Conservation (phyloP, 1,140 invertebrate genomes). For the Euschistus heros region DNA sequence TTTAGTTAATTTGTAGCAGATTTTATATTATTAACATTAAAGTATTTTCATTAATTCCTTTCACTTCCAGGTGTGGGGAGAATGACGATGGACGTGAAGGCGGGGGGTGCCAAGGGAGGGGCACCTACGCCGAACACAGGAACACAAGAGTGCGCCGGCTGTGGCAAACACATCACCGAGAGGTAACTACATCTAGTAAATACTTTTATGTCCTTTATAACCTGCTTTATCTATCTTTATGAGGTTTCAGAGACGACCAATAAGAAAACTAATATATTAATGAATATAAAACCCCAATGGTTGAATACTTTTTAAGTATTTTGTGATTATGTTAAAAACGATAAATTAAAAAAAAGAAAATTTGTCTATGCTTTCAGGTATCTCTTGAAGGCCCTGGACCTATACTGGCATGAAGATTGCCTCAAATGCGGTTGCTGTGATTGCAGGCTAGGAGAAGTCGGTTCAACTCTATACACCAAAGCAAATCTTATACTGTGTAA, state of each 20-base stretch:
- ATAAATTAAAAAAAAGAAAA: neutral
- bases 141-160: slow-evolving; percentile 70
- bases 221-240: neutral
- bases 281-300: neutral
- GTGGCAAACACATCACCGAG: slow-evolving; percentile 76
- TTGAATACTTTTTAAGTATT: neutral
- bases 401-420: slow-evolving; percentile 97
- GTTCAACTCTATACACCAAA: slow-evolving; percentile 90
- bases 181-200: slow-evolving; percentile 36
- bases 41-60: too few relatives aligned
- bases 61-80: slow-evolving; percentile 25
- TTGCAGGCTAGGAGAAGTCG: slow-evolving; percentile 90
- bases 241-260: neutral
- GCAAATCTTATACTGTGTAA: slow-evolving; percentile 96
- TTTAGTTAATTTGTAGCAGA: too few relatives aligned
- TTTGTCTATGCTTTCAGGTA: slow-evolving; percentile 37
- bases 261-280: neutral
- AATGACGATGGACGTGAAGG: slow-evolving; percentile 46
- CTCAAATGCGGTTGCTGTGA: slow-evolving; percentile 96
- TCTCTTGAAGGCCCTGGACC: slow-evolving; percentile 75
- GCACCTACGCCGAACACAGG: slow-evolving; percentile 26
- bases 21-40: too few relatives aligned
- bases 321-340: neutral
- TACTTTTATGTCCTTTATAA: too few relatives aligned
- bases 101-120: slow-evolving; percentile 32